Conservation (phyloP, 2,888 invertebrate genomes). For the Cantharis rufa region DNA sequence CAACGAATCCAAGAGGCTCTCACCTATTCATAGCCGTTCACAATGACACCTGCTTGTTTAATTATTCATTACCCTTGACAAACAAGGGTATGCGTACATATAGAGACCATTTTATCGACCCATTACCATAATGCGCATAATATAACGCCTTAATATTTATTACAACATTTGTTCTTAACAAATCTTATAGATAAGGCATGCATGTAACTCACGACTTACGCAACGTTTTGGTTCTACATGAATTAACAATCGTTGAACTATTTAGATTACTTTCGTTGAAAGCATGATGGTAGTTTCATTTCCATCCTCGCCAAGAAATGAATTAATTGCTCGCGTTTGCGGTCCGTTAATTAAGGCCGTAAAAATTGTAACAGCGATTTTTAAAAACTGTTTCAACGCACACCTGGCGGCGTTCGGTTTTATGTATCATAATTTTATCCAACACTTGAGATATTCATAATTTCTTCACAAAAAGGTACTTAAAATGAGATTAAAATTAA, state of each 20-base stretch:
- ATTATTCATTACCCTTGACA: slow-evolving; percentile 9
- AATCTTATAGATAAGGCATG: neutral
- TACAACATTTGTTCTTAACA: neutral
- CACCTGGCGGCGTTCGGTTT: neutral
- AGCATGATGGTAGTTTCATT: neutral
- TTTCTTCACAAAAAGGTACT: neutral
- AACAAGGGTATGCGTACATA: slow-evolving; percentile 4
- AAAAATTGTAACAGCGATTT: neutral
- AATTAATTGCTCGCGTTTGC: neutral
- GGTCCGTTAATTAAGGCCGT: neutral
- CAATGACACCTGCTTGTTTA: neutral
- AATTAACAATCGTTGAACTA: neutral
- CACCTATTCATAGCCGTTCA: neutral
- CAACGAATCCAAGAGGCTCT: neutral
- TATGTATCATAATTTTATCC: neutral
- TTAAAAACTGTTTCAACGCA: neutral
- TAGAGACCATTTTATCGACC: slow-evolving; percentile 4
- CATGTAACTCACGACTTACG: neutral
- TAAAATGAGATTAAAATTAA: neutral
- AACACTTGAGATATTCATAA: neutral
- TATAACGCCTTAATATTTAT: neutral
- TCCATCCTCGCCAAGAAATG: neutral
- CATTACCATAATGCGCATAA: slow-evolving; percentile 4
- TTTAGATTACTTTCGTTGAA: neutral
- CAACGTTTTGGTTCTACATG: neutral